phyloP scores from a whole-genome alignment of 2,113 vertebrate species.

The Chaetura pelagica region DNA sequence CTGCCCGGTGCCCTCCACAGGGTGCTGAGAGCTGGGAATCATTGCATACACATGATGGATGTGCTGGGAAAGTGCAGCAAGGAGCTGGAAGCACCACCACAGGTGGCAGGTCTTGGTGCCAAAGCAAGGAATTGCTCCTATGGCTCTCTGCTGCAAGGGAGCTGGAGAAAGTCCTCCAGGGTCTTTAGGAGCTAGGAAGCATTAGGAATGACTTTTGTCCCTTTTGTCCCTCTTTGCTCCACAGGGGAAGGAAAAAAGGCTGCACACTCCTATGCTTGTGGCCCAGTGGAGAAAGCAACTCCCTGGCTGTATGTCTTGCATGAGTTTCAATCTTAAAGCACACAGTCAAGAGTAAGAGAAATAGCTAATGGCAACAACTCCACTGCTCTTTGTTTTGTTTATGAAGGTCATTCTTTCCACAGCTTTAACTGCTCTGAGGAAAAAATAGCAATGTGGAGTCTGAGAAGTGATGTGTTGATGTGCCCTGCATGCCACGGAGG shows the following conservation, averaged over 20 bases:
- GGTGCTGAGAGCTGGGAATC: not conserved
- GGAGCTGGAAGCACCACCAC: rapidly evolving
- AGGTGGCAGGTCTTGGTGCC: not conserved
- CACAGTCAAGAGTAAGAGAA: not conserved
- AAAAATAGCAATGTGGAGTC: not conserved
- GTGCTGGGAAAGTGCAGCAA: not conserved
- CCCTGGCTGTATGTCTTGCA: not conserved
- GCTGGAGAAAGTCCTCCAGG: not conserved
- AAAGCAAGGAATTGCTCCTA: not conserved
- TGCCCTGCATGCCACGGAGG: not conserved
- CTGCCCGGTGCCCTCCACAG: not conserved
- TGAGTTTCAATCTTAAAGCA: not conserved
- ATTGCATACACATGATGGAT: rapidly evolving
- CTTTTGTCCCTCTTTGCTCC: not conserved
- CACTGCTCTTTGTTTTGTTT: not conserved
- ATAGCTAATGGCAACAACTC: not conserved
- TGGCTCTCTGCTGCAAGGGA: not conserved
- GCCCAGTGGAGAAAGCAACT: not conserved
- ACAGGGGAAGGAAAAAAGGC: not conserved
- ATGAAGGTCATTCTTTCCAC: not conserved
- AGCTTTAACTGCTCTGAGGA: not conserved
- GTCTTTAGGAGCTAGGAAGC: not conserved
- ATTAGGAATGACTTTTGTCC: rapidly evolving
- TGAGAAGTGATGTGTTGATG: not conserved
- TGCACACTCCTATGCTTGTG: not conserved